Evolutionary conservation across 2,797 vertebrate species (phyloP).

Genomic region (Eptatretus atami): DNA sequence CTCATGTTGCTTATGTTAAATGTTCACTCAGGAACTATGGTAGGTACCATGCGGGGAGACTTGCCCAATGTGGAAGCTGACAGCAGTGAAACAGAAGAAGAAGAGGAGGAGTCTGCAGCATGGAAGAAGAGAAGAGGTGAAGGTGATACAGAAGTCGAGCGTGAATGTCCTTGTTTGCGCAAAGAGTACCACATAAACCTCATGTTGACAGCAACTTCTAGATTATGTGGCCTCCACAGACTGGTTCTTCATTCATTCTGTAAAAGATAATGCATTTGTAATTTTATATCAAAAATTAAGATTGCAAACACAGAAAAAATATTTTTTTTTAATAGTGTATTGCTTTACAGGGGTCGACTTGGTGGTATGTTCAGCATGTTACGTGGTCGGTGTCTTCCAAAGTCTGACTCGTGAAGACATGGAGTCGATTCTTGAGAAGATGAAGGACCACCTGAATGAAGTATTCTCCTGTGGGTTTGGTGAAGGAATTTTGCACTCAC

Average conservation of each 20-base stretch:
- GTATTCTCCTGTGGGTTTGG: background rate
- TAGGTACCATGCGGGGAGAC: constrained; percentile 28
- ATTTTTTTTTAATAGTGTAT: too few relatives aligned
- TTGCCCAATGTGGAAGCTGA: constrained; percentile 54
- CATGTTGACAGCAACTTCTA: too few relatives aligned
- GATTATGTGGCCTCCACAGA: too few relatives aligned
- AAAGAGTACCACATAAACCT: too few relatives aligned
- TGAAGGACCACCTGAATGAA: constrained; percentile 85
- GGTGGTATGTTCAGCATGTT: constrained; percentile 95
- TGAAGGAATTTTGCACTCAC: too few relatives aligned
- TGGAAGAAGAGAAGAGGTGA: constrained; percentile 11
- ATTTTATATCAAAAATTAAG: too few relatives aligned
- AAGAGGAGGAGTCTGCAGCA: constrained; percentile 14
- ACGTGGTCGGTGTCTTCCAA: constrained; percentile 77
- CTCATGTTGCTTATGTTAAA: too few relatives aligned
- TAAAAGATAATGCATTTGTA: too few relatives aligned
- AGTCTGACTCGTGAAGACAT: constrained; percentile 53
- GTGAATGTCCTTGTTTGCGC: background rate
- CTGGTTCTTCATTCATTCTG: too few relatives aligned
- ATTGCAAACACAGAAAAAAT: too few relatives aligned
- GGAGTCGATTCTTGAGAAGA: constrained; percentile 74
- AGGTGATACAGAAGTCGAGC: constrained; percentile 10
- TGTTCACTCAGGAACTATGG: constrained; percentile 10
- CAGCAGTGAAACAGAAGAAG: constrained; percentile 33
- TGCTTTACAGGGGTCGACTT: constrained; percentile 19